Base-by-base conservation (phyloP, 2,113 vertebrate genomes). In the Sinosuthora webbiana region DNA sequence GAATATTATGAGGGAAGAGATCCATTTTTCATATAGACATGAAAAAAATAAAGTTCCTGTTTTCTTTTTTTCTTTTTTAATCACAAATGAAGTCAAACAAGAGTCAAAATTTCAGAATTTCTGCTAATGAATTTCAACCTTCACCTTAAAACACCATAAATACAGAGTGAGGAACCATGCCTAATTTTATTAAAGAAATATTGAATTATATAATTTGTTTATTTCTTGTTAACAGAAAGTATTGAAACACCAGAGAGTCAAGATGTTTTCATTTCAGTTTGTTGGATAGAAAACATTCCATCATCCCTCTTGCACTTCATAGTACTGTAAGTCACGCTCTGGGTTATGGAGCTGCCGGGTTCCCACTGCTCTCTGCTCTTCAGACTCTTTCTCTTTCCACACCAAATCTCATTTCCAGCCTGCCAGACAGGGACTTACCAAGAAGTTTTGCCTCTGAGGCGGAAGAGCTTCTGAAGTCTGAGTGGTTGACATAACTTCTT, bases 271-370 rank as follows among this genome's bases (percentile, higher is more conserved):
- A 15, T 70, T 95, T 86, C 42, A 21, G 2, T 60, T 79, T 83
- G 4, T 39, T 86, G 68, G 42, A 42, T 18, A 77, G 74, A 85
- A 91, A 69, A 0, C 1, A 1, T n/a, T 65, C 16, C 1, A 2
- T n/a, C 1, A 2, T n/a, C 33, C 14, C 12, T 77, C 42, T 47
- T 70, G 8, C 25, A 44, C 33, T 60, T 76, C n/a, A n/a, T 0
- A 0, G 21, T 35, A 9, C 20, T 17, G 10, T 44, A 49, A 59
- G 28, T 31, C 7, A 20, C 4, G 4, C 27, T 47, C 27, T 93
- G 42, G 22, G 6, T n/a, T 83, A 31, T 15, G 44, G 42, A 63
- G 41, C 35, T 89, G 13, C 14, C 0, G 5, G 15, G 18, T 60
- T 70, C 16, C 41, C 44, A 25, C 11, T 57, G 24, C 44, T 67